Conservation (phyloP, 2,797 vertebrate species). For the Acanthurus lineatus region DNA sequence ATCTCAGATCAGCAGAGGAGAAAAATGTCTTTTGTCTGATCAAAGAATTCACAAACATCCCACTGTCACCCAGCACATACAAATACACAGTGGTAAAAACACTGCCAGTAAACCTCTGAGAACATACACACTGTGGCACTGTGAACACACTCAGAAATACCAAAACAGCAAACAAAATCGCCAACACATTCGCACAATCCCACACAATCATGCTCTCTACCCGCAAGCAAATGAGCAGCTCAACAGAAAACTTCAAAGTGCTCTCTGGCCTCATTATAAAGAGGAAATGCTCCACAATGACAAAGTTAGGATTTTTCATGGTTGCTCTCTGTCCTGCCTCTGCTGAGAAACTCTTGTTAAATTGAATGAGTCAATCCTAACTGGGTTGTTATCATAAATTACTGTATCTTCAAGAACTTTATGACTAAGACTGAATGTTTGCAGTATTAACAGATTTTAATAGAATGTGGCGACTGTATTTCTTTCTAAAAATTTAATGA, state of each 20-base stretch:
- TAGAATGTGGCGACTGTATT: not conserved
- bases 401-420: constrained; percentile 18
- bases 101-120: constrained; percentile 38
- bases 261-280: constrained; percentile 61
- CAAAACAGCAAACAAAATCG: constrained; percentile 60
- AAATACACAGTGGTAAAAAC: constrained; percentile 22
- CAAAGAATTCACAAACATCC: constrained; percentile 24
- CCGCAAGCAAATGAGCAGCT: constrained; percentile 70
- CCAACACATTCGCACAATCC: constrained; percentile 64
- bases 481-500: not conserved
- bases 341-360: constrained; percentile 77
- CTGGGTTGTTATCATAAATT: constrained; percentile 41
- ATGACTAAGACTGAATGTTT: constrained; percentile 1
- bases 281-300: constrained; percentile 75
- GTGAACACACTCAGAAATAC: constrained; percentile 57
- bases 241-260: constrained; percentile 75
- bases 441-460: not conserved
- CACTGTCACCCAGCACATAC: not conserved
- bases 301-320: constrained; percentile 72
- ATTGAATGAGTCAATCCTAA: constrained; percentile 54
- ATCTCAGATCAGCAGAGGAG: constrained; percentile 48
- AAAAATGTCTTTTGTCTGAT: constrained; percentile 37
- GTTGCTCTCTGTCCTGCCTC: constrained; percentile 68
- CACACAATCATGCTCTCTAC: constrained; percentile 58
- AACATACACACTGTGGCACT: constrained; percentile 47